A percentile compares a stretch with the other conserved stretches of the same genome.
These are phyloP conservation scores for Crotalus viridis DNA, from an alignment of 2,113 vertebrate genomes.

Conservation along the genomic window DNA sequence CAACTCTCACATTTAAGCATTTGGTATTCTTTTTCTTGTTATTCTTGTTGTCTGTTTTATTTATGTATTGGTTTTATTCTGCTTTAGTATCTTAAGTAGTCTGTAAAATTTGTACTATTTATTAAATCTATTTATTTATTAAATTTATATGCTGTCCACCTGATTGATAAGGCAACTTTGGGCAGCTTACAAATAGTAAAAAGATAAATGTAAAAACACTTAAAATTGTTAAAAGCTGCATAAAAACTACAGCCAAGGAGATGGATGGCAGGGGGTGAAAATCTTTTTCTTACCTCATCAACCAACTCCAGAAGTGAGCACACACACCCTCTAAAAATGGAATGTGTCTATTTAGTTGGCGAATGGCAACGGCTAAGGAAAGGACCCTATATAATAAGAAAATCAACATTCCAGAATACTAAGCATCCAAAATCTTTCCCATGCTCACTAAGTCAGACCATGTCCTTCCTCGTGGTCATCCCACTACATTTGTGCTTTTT, in stretches of 20 bases:
- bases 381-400: neutral
- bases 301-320: neutral
- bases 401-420: neutral
- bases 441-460: neutral
- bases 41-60: neutral
- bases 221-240: neutral
- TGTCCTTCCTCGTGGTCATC: neutral
- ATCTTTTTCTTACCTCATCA: neutral
- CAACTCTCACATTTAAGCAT: neutral
- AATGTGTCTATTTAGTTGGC: neutral
- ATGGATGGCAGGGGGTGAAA: neutral
- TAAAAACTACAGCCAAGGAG: neutral
- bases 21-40: neutral
- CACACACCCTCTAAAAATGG: neutral
- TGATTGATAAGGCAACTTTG: neutral
- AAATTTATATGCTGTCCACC: neutral
- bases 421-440: neutral
- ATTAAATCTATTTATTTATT: neutral
- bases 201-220: neutral
- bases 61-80: neutral
- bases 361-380: neutral
- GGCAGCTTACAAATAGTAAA: neutral
- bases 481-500: neutral
- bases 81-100: neutral
- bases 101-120: neutral